Base-by-base conservation (phyloP, 53 echinoderm and acorn worm species). In the Mesocentrotus franciscanus region DNA sequence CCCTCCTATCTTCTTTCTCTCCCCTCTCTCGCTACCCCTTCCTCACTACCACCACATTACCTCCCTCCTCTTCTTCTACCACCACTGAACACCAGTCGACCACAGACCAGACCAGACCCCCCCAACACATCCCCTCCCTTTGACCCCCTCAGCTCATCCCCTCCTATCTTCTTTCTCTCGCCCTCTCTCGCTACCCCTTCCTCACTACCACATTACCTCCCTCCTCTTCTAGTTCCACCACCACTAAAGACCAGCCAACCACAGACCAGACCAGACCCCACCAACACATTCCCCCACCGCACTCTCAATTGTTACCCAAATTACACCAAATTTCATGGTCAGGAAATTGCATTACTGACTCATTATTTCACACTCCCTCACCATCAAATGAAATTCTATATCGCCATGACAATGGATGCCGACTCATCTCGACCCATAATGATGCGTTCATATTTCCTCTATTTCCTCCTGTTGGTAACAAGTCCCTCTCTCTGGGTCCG, bases 291-390 rank as follows among this genome's bases (percentile, higher is more conserved):
- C 56, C 72, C 71, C 92, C 33, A 60, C 92, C 61, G 26, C 92
- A 61, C 92, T 64, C 92, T 29, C 92, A n/a, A 92, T 92, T 72
- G 92, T 92, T 74, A 56, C 56, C 92, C 92, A 92, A 72, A 71
- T 92, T 42, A 92, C 92, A 92, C 92, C 92, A 92, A 62, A 91
- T 91, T 92, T 92, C 92, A 92, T 49, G 92, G 92, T 92, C 92
- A 92, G 92, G 92, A 92, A 92, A 92, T 92, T 92, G 74, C 92
- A 92, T 92, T 92, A 92, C 74, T 75, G 71, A 92, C 66, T 92
- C 92, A 92, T 92, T 92, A 72, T 64, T 91, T 91, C 91, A 66
- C 64, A 66, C 91, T 66, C 91, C 36, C 66, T 91, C 66, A 91
- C 64, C 66, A 29, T 91, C 91, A 61, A 78, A 33, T 92, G 92